Evolutionary conservation across 2,797 vertebrate species (phyloP).

Genomic region (Tragopan temminckii): DNA sequence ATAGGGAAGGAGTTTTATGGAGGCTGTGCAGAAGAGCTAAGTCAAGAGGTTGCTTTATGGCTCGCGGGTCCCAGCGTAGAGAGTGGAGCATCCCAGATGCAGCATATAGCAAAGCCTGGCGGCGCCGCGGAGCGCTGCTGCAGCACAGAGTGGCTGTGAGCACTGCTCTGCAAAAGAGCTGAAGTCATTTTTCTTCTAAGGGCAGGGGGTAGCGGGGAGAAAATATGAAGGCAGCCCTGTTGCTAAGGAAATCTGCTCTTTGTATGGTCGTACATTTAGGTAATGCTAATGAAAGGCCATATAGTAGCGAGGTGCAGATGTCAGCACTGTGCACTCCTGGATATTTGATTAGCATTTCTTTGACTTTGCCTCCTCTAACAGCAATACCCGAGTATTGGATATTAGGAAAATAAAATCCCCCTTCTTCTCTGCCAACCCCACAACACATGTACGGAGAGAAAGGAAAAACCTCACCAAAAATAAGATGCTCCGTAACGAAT

Average conservation of each 20-base stretch:
- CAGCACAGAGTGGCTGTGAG: neutral
- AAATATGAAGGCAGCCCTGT: conserved; percentile 71
- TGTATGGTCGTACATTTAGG: conserved; percentile 72
- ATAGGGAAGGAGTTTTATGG: conserved; percentile 60
- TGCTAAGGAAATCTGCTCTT: conserved; percentile 75
- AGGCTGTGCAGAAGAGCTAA: conserved; percentile 56
- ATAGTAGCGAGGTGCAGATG: conserved; percentile 68
- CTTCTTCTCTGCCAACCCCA: neutral
- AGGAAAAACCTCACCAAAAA: conserved; percentile 38
- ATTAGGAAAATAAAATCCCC: conserved; percentile 48
- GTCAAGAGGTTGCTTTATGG: conserved; percentile 73
- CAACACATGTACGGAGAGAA: neutral
- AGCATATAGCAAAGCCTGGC: conserved; percentile 37
- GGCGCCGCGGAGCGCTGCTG: neutral
- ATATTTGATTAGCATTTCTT: conserved; percentile 74
- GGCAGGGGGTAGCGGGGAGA: conserved; percentile 74
- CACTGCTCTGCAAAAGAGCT: conserved; percentile 42
- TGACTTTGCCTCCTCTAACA: conserved; percentile 50
- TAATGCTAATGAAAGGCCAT: conserved; percentile 73
- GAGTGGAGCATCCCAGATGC: conserved; percentile 56
- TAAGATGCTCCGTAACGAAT: conserved; percentile 21
- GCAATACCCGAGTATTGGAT: conserved; percentile 36
- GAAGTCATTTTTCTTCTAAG: conserved; percentile 72
- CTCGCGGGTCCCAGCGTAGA: neutral
- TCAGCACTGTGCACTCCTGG: conserved; percentile 69